Conservation (phyloP, 2,113 vertebrate species). For the Calidris pugnax region DNA sequence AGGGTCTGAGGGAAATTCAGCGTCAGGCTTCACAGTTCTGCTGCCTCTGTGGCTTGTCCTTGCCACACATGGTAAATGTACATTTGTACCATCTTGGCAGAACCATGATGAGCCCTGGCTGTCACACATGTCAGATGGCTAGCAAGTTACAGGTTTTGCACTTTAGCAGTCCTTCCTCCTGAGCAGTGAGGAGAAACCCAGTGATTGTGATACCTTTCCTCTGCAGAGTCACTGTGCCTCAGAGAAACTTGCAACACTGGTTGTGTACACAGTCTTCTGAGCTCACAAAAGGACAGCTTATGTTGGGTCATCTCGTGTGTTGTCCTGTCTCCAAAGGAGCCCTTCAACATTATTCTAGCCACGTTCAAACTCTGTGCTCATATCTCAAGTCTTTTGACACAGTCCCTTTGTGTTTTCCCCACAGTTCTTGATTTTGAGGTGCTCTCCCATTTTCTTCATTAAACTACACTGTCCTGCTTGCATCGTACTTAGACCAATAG, state of each 20-base stretch:
- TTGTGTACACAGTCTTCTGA: not conserved
- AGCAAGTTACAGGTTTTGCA: not conserved
- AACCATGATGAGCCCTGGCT: not conserved
- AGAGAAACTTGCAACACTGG: not conserved
- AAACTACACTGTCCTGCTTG: not conserved
- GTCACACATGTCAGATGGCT: not conserved
- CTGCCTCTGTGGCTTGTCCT: not conserved
- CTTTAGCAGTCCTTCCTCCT: not conserved
- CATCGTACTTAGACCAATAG: not conserved
- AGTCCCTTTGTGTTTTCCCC: rapidly evolving
- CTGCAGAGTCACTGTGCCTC: not conserved
- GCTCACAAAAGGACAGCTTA: not conserved
- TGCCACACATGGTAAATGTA: rapidly evolving
- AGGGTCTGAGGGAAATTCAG: not conserved
- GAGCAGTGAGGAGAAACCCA: not conserved
- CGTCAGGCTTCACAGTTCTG: not conserved
- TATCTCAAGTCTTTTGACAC: not conserved
- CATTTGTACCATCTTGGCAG: not conserved
- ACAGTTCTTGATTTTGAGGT: not conserved
- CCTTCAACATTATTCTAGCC: not conserved
- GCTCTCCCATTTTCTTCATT: not conserved
- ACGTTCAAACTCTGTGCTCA: not conserved
- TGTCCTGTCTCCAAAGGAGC: not conserved
- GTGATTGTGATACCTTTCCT: not conserved
- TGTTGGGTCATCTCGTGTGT: rapidly evolving